phyloP scores from a whole-genome alignment of 2,113 vertebrate genomes.

The Perca schrenkii region DNA sequence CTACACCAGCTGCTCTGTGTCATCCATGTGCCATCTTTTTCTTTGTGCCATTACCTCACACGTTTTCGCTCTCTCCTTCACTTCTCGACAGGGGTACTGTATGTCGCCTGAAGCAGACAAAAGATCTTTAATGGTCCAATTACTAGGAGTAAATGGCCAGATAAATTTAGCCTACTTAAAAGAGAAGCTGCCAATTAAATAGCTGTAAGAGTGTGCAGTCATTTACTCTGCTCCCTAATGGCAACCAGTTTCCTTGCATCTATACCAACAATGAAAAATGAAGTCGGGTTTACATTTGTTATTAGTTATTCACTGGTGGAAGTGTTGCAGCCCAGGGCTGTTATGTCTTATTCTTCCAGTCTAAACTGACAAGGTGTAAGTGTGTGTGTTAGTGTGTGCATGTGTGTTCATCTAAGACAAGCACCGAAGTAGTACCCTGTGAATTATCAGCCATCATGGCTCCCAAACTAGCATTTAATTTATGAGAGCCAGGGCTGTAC shows the following conservation, averaged over 20 bases:
- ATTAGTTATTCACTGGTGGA: constrained; percentile 20
- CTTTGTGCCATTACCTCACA: constrained; percentile 39
- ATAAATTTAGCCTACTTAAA: constrained; percentile 78
- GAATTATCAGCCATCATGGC: constrained; percentile 51
- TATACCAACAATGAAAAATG: constrained; percentile 36
- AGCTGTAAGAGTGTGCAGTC: constrained; percentile 63
- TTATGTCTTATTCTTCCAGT: constrained; percentile 40
- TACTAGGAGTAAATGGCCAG: constrained; percentile 68
- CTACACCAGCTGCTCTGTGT: constrained; percentile 38
- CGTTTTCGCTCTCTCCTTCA: constrained; percentile 32
- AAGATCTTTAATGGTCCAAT: constrained; percentile 73
- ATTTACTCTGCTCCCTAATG: constrained; percentile 61
- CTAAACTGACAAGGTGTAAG: constrained; percentile 17
- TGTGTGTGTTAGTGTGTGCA: constrained; percentile 6
- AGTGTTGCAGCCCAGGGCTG: constrained; percentile 15
- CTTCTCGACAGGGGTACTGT: constrained; percentile 56
- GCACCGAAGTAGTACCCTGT: constrained; percentile 37
- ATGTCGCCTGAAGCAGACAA: constrained; percentile 63
- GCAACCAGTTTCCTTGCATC: constrained; percentile 50
- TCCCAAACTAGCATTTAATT: constrained; percentile 61
- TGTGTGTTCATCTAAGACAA: constrained; percentile 33
- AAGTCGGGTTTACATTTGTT: constrained; percentile 5
- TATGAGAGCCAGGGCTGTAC: constrained; percentile 41
- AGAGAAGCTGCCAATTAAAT: constrained; percentile 76
- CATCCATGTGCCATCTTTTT: constrained; percentile 31